Evolutionary conservation across 2,888 invertebrate genomes (phyloP).

Genomic region (Chrysopilus asiliformis): DNA sequence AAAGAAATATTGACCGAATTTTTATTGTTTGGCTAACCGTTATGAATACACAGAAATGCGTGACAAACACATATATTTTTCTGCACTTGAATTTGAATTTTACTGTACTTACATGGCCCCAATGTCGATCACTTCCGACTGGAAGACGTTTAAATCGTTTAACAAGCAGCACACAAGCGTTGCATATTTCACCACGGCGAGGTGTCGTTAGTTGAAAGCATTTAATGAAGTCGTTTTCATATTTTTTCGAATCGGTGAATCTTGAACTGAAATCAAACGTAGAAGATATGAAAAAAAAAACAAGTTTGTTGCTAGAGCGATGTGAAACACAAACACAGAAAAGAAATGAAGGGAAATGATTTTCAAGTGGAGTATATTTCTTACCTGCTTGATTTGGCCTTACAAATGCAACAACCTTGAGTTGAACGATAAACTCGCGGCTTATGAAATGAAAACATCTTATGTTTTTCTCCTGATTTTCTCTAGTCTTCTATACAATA

Average conservation of each 20-base stretch:
- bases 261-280: constrained; percentile 49
- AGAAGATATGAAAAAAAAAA: neutral
- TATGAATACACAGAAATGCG: no score
- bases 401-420: constrained; percentile 75
- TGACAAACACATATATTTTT: no score
- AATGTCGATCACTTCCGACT: constrained; percentile 54
- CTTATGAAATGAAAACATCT: constrained; percentile 76
- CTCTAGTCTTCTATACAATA: no score
- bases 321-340: no score
- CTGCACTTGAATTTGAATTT: no score
- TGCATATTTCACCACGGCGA: constrained; percentile 71
- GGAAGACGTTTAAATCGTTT: constrained; percentile 70
- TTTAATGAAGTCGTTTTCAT: constrained; percentile 65
- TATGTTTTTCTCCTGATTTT: no score
- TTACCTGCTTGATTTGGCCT: constrained; percentile 71
- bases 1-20: no score
- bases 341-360: no score
- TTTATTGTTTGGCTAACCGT: no score
- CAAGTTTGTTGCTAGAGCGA: neutral
- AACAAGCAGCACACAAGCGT: constrained; percentile 71
- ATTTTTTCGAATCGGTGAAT: constrained; percentile 72
- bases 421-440: constrained; percentile 72
- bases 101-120: constrained; percentile 56
- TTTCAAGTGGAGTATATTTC: no score
- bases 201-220: constrained; percentile 63